Evolutionary conservation across 1,140 invertebrate species (phyloP).

Genomic region (Drosophila watanabei): DNA sequence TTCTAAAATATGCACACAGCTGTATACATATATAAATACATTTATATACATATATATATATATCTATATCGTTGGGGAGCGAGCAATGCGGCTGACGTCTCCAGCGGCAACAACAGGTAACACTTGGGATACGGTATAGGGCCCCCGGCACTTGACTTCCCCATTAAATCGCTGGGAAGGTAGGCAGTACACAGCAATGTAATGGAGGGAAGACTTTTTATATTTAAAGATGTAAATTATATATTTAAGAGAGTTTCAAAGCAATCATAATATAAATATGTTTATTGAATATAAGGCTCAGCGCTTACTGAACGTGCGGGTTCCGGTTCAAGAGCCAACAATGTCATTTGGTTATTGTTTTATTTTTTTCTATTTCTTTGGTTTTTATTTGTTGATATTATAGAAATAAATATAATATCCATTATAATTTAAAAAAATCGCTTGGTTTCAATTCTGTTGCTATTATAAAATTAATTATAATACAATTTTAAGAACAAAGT

Average conservation of each 20-base stretch:
- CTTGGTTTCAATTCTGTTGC: not conserved
- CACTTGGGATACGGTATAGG: conserved; percentile 40
- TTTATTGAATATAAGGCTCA: not conserved
- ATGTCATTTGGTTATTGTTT: conserved; percentile 11
- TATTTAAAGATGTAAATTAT: not conserved
- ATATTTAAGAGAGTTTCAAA: not conserved
- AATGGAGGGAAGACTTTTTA: not conserved
- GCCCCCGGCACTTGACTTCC: conserved; percentile 23
- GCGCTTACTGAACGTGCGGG: not conserved
- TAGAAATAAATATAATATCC: not conserved
- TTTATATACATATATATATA: conserved; percentile 12
- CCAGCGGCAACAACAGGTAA: conserved; percentile 42
- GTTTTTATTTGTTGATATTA: no score
- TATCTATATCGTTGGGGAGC: conserved; percentile 3
- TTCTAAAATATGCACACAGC: conserved; percentile 84
- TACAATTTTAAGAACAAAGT: not conserved
- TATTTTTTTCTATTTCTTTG: not conserved
- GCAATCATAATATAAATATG: not conserved
- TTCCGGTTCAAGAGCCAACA: conserved; percentile 14
- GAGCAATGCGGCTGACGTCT: conserved; percentile 14
- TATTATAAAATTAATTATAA: not conserved
- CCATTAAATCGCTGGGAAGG: conserved; percentile 22
- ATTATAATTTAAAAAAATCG: not conserved
- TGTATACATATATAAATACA: conserved; percentile 18
- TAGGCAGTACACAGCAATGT: not conserved